These are phyloP conservation scores for Coilia nasus DNA, from an alignment of 2,797 vertebrate species.

Conservation along the genomic window DNA sequence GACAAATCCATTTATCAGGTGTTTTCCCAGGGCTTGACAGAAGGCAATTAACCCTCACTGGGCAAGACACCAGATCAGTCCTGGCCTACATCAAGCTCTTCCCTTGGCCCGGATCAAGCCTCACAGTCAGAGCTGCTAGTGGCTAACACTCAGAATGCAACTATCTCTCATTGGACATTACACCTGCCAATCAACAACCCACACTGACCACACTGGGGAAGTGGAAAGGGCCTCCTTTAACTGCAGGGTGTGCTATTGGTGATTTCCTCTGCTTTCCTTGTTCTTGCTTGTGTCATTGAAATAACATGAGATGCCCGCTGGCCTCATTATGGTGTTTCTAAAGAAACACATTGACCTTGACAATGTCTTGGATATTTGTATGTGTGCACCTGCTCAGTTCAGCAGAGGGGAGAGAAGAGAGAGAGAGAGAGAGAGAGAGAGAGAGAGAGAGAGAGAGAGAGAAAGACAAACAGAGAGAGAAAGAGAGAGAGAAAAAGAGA, in stretches of 20 bases:
- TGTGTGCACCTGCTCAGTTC: slow-evolving; percentile 55
- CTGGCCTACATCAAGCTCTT: slow-evolving; percentile 45
- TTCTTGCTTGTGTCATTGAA: slow-evolving; percentile 33
- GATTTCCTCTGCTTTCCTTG: slow-evolving; percentile 24
- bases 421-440: neutral
- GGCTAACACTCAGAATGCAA: slow-evolving; percentile 18
- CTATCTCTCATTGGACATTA: slow-evolving; percentile 32
- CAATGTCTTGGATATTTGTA: slow-evolving; percentile 62
- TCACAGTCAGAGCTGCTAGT: slow-evolving; percentile 30
- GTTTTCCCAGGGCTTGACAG: slow-evolving; percentile 53
- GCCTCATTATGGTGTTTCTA: slow-evolving; percentile 55
- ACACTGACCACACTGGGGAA: slow-evolving; percentile 1
- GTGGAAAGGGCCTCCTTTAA: slow-evolving; percentile 9
- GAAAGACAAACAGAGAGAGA: neutral
- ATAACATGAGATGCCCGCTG: slow-evolving; percentile 37
- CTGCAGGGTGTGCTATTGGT: slow-evolving; percentile 21
- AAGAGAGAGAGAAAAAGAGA: neutral
- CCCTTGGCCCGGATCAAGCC: slow-evolving; percentile 30
- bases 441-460: neutral
- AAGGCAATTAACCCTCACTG: slow-evolving; percentile 56
- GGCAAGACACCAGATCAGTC: slow-evolving; percentile 47
- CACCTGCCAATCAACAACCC: slow-evolving; percentile 36
- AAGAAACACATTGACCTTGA: slow-evolving; percentile 69
- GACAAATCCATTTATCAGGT: slow-evolving; percentile 54
- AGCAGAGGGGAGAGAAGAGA: neutral